Conservation (phyloP, 2,888 invertebrate species). For the Margaritifera margaritifera region DNA sequence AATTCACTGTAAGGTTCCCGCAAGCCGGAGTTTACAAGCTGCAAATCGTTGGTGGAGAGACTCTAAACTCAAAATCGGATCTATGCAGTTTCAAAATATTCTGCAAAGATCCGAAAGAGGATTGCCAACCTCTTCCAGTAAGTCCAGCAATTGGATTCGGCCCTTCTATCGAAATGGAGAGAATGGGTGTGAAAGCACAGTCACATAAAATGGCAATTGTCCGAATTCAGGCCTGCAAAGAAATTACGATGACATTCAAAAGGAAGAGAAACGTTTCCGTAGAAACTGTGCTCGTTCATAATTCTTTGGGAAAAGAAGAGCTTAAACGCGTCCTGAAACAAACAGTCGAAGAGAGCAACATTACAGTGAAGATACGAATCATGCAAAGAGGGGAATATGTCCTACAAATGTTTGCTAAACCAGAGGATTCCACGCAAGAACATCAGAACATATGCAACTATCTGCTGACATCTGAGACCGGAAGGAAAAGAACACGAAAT, state of each 20-base stretch:
- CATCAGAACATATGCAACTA: conserved; percentile 36
- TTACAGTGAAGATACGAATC: conserved; percentile 22
- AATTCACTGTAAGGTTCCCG: conserved; percentile 39
- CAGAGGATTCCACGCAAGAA: conserved; percentile 8
- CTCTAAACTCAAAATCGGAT: conserved; percentile 9
- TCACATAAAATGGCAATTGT: conserved; percentile 35
- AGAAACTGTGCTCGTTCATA: conserved; percentile 28
- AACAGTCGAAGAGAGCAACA: conserved; percentile 10
- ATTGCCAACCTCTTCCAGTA: conserved; percentile 36
- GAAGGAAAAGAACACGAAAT: conserved; percentile 7
- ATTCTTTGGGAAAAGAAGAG: conserved; percentile 28
- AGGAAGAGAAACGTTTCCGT: conserved; percentile 25
- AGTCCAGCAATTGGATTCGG: conserved; percentile 44
- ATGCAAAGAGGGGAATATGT: conserved; percentile 29
- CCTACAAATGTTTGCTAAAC: conserved; percentile 23
- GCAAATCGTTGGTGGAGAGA: conserved; percentile 27
- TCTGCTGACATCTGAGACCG: conserved; percentile 27
- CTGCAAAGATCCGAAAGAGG: conserved; percentile 29
- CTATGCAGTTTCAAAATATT: conserved; percentile 40
- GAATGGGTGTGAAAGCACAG: conserved; percentile 27
- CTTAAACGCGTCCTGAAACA: conserved; percentile 18
- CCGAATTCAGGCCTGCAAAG: conserved; percentile 16
- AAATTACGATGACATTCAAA: conserved; percentile 33
- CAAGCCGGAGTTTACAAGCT: conserved; percentile 40
- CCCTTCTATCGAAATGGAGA: conserved; percentile 29